A percentile compares a stretch with the other conserved stretches of the same genome.
Evolutionary conservation across 2,113 vertebrate species (phyloP).

Genomic region (Phaetusa simplex): DNA sequence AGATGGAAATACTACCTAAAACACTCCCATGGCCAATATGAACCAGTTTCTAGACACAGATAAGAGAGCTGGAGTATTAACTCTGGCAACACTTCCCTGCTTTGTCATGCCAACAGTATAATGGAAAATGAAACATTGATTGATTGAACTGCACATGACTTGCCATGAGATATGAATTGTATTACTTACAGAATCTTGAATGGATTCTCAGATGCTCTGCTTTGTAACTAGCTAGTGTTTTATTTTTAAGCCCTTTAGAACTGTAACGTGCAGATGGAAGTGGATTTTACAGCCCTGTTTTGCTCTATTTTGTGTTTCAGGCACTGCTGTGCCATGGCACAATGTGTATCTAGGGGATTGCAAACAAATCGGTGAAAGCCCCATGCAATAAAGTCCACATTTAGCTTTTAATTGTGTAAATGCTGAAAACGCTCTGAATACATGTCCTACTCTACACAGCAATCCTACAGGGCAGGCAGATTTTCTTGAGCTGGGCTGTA

Average conservation of each 20-base stretch:
- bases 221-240: background rate
- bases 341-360: background rate
- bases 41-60: background rate
- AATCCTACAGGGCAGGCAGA: background rate
- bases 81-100: background rate
- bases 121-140: background rate
- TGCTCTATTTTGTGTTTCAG: background rate
- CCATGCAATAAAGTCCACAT: background rate
- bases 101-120: conserved; percentile 8
- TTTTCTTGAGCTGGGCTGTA: background rate
- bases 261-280: background rate
- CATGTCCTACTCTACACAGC: background rate
- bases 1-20: background rate
- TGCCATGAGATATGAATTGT: background rate
- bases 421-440: background rate
- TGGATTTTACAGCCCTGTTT: background rate
- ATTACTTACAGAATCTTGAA: background rate
- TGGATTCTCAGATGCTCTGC: background rate
- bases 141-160: background rate
- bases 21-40: background rate
- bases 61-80: background rate
- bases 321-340: background rate
- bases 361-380: background rate
- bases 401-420: background rate
- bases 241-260: background rate